A percentile compares a stretch with the other conserved stretches of the same genome.
Conservation (phyloP, 2,888 invertebrate species). For the Leucania comma region DNA sequence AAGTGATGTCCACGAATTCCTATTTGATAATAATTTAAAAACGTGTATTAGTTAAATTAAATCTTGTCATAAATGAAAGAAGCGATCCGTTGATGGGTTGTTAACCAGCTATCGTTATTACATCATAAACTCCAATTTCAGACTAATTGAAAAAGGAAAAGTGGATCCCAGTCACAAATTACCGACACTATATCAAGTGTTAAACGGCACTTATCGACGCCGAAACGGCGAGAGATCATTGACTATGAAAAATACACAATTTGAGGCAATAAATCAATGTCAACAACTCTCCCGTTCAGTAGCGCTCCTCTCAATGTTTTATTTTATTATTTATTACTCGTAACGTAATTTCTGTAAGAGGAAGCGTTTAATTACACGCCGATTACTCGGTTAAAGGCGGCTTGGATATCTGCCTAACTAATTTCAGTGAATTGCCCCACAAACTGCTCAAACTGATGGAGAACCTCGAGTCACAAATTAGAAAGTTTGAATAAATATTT, state of each 20-base stretch:
- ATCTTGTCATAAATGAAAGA: conserved; percentile 71
- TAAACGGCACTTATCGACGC: conserved; percentile 89
- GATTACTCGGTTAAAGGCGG: conserved; percentile 66
- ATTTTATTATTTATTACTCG: conserved; percentile 85
- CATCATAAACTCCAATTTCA: conserved; percentile 86
- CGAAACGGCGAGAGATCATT: conserved; percentile 85
- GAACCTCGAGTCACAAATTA: conserved; percentile 41
- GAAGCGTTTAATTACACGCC: conserved; percentile 79
- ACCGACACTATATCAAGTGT: conserved; percentile 90
- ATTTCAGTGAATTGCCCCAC: conserved; percentile 54
- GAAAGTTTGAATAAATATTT: conserved; percentile 55
- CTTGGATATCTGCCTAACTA: conserved; percentile 59
- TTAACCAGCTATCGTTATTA: conserved; percentile 78
- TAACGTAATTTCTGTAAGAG: conserved; percentile 80
- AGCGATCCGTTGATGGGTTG: conserved; percentile 71
- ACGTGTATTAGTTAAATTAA: conserved; percentile 71
- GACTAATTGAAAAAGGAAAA: conserved; percentile 89
- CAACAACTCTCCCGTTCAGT: conserved; percentile 75
- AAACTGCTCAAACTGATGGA: conserved; percentile 33
- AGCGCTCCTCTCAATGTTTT: conserved; percentile 80
- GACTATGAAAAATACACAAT: conserved; percentile 90
- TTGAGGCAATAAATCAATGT: conserved; percentile 88
- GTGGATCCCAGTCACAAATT: conserved; percentile 86
- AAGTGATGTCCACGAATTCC: conserved; percentile 61
- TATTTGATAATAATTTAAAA: conserved; percentile 69